These are phyloP conservation scores for Zaprionus nigranus DNA, from an alignment of 1,140 invertebrate genomes.

Conservation along the genomic window DNA sequence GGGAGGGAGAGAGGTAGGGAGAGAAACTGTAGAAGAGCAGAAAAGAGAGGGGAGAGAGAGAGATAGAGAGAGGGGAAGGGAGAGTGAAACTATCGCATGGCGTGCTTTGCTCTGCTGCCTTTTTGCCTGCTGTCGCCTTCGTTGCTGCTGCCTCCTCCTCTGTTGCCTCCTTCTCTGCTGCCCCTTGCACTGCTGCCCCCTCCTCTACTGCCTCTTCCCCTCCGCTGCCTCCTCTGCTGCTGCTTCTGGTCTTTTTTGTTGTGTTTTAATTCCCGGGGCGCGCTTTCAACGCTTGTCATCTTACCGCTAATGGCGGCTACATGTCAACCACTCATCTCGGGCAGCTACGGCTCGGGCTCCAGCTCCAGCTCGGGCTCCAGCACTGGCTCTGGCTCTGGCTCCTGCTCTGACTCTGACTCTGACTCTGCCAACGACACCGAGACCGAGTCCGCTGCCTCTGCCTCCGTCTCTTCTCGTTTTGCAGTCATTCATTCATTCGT, in stretches of 20 bases:
- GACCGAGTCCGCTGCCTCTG: neutral
- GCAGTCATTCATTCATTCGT: conserved; percentile 60
- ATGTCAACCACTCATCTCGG: conserved; percentile 80
- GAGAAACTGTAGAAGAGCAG: conserved; percentile 7
- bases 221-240: neutral
- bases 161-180: too few species aligned
- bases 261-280: conserved; percentile 79
- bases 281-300: conserved; percentile 81
- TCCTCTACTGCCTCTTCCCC: too few species aligned
- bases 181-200: too few species aligned
- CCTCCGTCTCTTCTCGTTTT: conserved; percentile 55
- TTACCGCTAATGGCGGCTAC: conserved; percentile 81
- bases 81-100: conserved; percentile 57
- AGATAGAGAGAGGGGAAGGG: neutral
- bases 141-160: conserved; percentile 11
- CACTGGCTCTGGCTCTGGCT: too few species aligned
- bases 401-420: conserved; percentile 11
- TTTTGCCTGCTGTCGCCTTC: neutral
- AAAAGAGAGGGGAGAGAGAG: conserved; percentile 5
- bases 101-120: conserved; percentile 47
- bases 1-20: too few species aligned
- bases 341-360: conserved; percentile 14
- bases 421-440: conserved; percentile 2
- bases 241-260: conserved; percentile 23
- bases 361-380: conserved; percentile 1